Percentiles rank a stretch among this genome's conserved stretches.
phyloP scores from a whole-genome alignment of 2,888 invertebrate genomes.

The Clivina fossor region DNA sequence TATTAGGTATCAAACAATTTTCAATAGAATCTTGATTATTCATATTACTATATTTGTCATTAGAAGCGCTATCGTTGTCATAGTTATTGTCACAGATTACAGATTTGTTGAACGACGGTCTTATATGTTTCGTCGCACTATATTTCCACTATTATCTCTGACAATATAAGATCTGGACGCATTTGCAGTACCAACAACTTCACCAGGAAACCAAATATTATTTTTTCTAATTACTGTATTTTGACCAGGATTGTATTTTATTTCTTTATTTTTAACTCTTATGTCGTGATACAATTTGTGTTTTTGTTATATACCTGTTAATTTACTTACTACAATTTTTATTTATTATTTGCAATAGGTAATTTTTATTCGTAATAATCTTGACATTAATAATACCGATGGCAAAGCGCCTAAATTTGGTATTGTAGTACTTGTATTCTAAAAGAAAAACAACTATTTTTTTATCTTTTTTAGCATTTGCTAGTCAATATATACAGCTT shows the following conservation, averaged over 20 bases:
- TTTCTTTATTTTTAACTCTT: not conserved
- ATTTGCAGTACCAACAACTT: not conserved
- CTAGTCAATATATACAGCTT: conserved; percentile 5
- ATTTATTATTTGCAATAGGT: too few relatives aligned
- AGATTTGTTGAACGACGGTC: conserved; percentile 6
- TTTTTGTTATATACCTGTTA: not conserved
- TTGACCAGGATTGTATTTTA: not conserved
- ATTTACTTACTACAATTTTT: conserved; percentile 4
- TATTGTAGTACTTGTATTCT: conserved; percentile 1
- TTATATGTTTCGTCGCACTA: conserved; percentile 1
- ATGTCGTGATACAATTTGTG: not conserved
- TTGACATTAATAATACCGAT: conserved; percentile 2
- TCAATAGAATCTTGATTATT: too few relatives aligned
- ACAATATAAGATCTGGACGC: conserved; percentile 6
- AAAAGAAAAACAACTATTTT: not conserved
- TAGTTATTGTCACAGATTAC: too few relatives aligned
- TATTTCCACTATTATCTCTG: not conserved
- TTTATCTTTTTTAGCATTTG: conserved; percentile 7
- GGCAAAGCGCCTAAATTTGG: conserved; percentile 1
- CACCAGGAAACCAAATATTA: conserved; percentile 2
- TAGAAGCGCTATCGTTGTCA: too few relatives aligned
- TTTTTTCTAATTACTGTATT: conserved; percentile 7
- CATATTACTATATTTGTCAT: too few relatives aligned
- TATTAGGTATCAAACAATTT: too few relatives aligned
- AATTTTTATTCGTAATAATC: conserved; percentile 9